These are phyloP conservation scores for Planococcus citri DNA, from an alignment of 1,140 invertebrate genomes.

Conservation along the genomic window DNA sequence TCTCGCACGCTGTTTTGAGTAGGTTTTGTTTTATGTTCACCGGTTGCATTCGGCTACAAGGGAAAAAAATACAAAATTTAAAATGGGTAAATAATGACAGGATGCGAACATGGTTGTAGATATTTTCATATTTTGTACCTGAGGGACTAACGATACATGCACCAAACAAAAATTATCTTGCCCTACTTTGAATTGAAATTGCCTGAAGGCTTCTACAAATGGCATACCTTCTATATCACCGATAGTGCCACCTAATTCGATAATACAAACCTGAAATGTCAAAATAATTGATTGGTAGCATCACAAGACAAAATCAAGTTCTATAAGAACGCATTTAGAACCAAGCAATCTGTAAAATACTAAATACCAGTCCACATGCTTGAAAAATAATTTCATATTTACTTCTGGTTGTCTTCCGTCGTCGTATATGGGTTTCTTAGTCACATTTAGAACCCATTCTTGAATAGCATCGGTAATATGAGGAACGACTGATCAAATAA, in stretches of 20 bases:
- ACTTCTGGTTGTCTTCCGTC: slow-evolving; percentile 61
- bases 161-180: slow-evolving; percentile 91
- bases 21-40: slow-evolving; percentile 97
- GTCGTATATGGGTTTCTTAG: slow-evolving; percentile 68
- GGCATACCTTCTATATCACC: slow-evolving; percentile 99
- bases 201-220: slow-evolving; percentile 96
- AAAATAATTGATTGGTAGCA: no score
- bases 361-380: no score
- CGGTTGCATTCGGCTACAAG: slow-evolving; percentile 65
- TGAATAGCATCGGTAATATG: slow-evolving; percentile 97
- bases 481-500: slow-evolving; percentile 78
- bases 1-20: slow-evolving; percentile 92
- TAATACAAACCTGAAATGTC: slow-evolving; percentile 73
- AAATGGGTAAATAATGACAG: not conserved
- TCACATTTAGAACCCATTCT: slow-evolving; percentile 91
- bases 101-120: no score
- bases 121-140: no score
- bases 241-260: slow-evolving; percentile 94
- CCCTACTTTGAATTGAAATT: slow-evolving; percentile 88
- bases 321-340: no score
- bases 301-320: no score
- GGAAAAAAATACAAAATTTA: slow-evolving; percentile 30
- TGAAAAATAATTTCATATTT: slow-evolving; percentile 28
- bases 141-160: slow-evolving; percentile 89
- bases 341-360: no score